phyloP scores from a whole-genome alignment of 2,113 vertebrate genomes.

The Heteronetta atricapilla region DNA sequence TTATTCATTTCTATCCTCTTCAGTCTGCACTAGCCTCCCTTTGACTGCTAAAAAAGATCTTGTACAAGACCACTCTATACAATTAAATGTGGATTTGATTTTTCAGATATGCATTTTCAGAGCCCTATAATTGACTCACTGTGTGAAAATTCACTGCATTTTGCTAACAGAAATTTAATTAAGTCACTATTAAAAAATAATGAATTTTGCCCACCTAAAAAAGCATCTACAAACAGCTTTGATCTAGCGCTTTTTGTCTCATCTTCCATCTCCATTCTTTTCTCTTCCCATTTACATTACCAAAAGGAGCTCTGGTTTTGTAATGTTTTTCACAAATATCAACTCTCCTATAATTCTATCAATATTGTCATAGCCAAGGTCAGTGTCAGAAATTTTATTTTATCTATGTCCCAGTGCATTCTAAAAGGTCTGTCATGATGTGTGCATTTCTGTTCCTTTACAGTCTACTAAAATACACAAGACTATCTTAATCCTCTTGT shows the following conservation, averaged over 20 bases:
- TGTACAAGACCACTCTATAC: not conserved
- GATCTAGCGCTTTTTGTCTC: not conserved
- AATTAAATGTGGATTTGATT: not conserved
- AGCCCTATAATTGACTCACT: not conserved
- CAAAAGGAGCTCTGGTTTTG: not conserved
- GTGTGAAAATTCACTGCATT: not conserved
- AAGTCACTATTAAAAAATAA: not conserved
- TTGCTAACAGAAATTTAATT: not conserved
- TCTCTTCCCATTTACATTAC: not conserved
- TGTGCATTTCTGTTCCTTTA: not conserved
- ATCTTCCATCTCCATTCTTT: not conserved
- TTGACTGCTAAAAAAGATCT: not conserved
- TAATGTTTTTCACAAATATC: not conserved
- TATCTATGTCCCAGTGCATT: not conserved
- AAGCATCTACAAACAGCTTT: not conserved
- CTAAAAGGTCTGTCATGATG: not conserved
- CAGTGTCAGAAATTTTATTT: not conserved
- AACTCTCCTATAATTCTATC: not conserved
- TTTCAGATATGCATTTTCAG: not conserved
- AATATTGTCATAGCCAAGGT: not conserved
- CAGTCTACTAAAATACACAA: not conserved
- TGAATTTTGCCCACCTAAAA: not conserved
- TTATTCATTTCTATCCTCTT: not conserved
- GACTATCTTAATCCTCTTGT: not conserved
- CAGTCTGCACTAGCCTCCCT: not conserved